Base-by-base conservation (phyloP, 2,888 invertebrate genomes). In the Agrenia bidenticulata region DNA sequence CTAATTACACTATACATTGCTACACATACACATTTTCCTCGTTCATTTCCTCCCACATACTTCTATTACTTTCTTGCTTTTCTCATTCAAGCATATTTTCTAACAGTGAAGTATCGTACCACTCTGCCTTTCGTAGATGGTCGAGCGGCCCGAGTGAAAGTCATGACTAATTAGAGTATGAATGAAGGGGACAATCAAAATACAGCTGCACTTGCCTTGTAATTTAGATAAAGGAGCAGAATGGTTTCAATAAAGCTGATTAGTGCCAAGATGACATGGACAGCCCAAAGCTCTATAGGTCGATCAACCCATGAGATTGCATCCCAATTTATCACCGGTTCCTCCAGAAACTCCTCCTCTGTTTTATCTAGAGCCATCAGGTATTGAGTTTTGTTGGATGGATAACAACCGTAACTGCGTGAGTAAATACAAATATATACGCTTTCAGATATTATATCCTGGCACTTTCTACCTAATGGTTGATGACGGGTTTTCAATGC, bases 271-370 rank as follows among this genome's bases (percentile, higher is more conserved):
- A 92, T 86, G 78, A 91, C 89, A 83, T 97, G 95, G 71, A 94
- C 88, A 77, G 89, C 86, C 94, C 95, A 95, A 76, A 96, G 84
- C 78, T 89, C 89, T 62, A 92, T 83, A 61, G 92, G 89, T 78
- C 95, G 85, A 81, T 93, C 89, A 80, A 96, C 95, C 93, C 93
- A 96, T 80, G 92, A 83, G 81, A 96, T 95, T 74, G 92, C 93
- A 78, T 94, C 91, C 94, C 94, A 94, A 83, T 94, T 92, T 81
- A 94, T 94, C 78, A 92, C 90, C 66, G 94, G 93, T 78, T 87
- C 88, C 80, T 93, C 93, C 81, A 92, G 92, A 81, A 94, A 94
- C 80, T 90, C 90, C 82, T 94, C 94, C 81, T 92, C 92, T 62
- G 93, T 92, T 26, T 58, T 58, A 2, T 58, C 58, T 27, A 37